Evolutionary conservation across 2,888 invertebrate genomes (phyloP).

Genomic region (Lithophane semibrunnea): DNA sequence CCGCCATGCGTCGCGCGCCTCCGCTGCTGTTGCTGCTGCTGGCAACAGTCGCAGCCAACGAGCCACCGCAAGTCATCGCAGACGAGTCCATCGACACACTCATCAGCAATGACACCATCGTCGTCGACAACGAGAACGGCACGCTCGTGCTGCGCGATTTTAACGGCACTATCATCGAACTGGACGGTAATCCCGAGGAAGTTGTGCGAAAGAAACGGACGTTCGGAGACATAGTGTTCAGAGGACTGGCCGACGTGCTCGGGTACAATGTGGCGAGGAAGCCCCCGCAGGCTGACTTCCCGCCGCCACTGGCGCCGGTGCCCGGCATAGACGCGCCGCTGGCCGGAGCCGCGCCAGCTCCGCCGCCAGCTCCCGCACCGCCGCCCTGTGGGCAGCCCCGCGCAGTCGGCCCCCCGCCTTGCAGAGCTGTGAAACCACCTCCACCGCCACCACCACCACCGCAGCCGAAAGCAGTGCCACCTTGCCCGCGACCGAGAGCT

Average conservation of each 20-base stretch:
- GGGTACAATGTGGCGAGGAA: conserved; percentile 85
- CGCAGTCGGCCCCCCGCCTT: conserved; percentile 69
- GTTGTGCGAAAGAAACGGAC: conserved; percentile 88
- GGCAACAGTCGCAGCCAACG: conserved; percentile 64
- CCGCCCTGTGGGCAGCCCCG: conserved; percentile 72
- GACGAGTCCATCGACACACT: conserved; percentile 49
- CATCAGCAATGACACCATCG: conserved; percentile 69
- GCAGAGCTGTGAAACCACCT: conserved; percentile 57
- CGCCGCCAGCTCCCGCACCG: conserved; percentile 67
- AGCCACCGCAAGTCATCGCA: conserved; percentile 53
- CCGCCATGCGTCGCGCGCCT: conserved; percentile 85
- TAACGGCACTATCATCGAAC: conserved; percentile 73
- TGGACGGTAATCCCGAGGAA: conserved; percentile 79
- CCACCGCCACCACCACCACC: conserved; percentile 73
- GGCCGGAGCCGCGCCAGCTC: conserved; percentile 66
- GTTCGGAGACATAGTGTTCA: conserved; percentile 88
- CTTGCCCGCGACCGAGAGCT: conserved; percentile 82
- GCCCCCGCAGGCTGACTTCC: conserved; percentile 81
- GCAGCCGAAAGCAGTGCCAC: conserved; percentile 77
- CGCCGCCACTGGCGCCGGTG: conserved; percentile 86
- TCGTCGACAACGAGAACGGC: conserved; percentile 62
- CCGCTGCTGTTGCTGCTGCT: conserved; percentile 73
- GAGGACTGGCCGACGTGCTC: conserved; percentile 88
- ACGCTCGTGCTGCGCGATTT: conserved; percentile 60
- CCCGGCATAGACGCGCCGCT: conserved; percentile 83